Evolutionary conservation across 2,797 vertebrate genomes (phyloP).

Genomic region (Lepilemur septentrionalis): DNA sequence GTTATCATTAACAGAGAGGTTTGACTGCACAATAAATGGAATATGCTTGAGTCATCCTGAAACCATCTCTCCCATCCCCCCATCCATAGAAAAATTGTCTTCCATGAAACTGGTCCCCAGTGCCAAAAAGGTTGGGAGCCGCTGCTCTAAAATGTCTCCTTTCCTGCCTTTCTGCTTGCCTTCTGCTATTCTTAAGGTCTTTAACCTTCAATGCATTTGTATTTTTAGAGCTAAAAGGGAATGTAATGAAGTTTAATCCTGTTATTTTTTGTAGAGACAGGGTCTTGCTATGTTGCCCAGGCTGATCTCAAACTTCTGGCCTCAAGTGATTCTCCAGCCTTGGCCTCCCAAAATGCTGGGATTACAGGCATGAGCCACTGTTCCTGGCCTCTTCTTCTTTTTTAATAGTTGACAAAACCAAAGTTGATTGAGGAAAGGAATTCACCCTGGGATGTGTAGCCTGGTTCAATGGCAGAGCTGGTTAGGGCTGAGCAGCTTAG

Average conservation of each 20-base stretch:
- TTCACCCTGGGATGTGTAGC: not conserved
- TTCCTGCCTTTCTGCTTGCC: not conserved
- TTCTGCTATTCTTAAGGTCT: not conserved
- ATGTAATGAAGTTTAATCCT: not conserved
- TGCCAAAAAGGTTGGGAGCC: too few relatives aligned
- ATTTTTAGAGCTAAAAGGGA: not conserved
- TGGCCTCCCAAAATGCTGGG: too few relatives aligned
- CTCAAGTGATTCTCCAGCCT: too few relatives aligned
- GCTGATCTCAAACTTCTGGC: too few relatives aligned
- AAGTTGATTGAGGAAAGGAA: not conserved
- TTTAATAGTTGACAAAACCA: not conserved
- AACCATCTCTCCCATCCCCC: too few relatives aligned
- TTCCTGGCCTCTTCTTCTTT: not conserved
- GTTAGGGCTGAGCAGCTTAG: not conserved
- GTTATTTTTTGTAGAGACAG: not conserved
- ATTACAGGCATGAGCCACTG: too few relatives aligned
- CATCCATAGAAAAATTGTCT: too few relatives aligned
- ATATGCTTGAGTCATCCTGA: too few relatives aligned
- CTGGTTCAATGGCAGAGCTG: not conserved
- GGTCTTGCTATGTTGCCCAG: too few relatives aligned
- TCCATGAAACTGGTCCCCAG: too few relatives aligned
- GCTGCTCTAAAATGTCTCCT: not conserved
- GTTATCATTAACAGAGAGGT: too few relatives aligned
- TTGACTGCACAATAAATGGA: too few relatives aligned
- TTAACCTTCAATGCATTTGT: not conserved